These are phyloP conservation scores for Dendrocopos noguchii DNA, from an alignment of 2,113 vertebrate genomes.

Conservation along the genomic window DNA sequence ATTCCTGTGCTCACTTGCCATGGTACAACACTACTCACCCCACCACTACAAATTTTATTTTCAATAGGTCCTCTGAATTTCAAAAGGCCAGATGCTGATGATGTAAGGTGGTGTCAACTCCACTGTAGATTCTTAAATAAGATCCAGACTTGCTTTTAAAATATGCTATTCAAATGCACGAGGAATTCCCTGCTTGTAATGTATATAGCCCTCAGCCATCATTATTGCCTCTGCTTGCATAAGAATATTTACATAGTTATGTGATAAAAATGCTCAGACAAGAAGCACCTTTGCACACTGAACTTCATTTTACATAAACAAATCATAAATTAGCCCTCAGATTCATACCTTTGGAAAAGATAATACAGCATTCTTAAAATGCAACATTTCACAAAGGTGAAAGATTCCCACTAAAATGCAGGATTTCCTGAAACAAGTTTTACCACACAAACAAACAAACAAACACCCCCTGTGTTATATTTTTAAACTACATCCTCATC, in stretches of 20 bases:
- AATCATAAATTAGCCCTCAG: not conserved
- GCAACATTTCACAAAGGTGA: not conserved
- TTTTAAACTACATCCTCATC: constrained; percentile 4
- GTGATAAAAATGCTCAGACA: not conserved
- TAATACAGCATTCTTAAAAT: not conserved
- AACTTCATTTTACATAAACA: not conserved
- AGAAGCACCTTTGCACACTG: not conserved
- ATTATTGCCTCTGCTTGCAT: constrained; percentile 11
- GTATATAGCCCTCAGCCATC: not conserved
- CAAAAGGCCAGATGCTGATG: not conserved
- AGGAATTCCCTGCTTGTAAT: constrained; percentile 23
- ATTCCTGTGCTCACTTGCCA: constrained; percentile 28
- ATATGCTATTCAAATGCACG: not conserved
- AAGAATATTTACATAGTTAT: not conserved
- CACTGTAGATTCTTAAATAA: not conserved
- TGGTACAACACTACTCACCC: not conserved
- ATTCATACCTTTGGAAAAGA: not conserved
- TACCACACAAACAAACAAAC: not conserved
- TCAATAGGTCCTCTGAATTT: not conserved
- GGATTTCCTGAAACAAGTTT: constrained; percentile 6
- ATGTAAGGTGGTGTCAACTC: not conserved
- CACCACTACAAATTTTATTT: not conserved
- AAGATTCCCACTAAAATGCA: not conserved
- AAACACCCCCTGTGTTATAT: not conserved
- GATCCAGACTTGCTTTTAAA: not conserved